A percentile compares a stretch with the other conserved stretches of the same genome.
Conservation (phyloP, 1,140 invertebrate genomes). For the Orussus abietinus region DNA sequence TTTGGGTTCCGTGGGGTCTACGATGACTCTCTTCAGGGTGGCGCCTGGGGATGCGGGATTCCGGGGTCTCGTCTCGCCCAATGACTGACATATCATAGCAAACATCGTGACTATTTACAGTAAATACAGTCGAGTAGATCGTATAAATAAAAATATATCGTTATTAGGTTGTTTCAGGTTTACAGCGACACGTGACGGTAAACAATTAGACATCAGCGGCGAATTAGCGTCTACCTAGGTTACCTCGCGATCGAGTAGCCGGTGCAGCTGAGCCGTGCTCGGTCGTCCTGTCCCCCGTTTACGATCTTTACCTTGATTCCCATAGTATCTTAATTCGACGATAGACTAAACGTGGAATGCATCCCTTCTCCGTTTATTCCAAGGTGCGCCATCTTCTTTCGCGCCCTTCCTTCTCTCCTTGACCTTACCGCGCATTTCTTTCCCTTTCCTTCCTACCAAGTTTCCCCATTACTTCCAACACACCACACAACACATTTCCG, state of each 20-base stretch:
- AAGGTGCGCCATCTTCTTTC: slow-evolving; percentile 4
- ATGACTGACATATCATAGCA: slow-evolving; percentile 50
- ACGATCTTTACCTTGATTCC: slow-evolving; percentile 17
- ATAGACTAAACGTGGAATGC: too few relatives aligned
- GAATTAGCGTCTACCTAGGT: slow-evolving; percentile 46
- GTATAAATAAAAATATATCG: slow-evolving; percentile 51
- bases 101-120: slow-evolving; percentile 52
- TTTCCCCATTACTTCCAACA: too few relatives aligned
- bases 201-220: slow-evolving; percentile 50
- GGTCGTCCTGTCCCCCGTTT: slow-evolving; percentile 6
- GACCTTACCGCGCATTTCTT: slow-evolving; percentile 4
- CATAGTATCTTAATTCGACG: slow-evolving; percentile 16
- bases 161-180: slow-evolving; percentile 43
- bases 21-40: too few relatives aligned
- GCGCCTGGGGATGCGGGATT: too few relatives aligned
- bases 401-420: slow-evolving; percentile 9
- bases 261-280: slow-evolving; percentile 33
- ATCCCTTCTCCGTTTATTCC: slow-evolving; percentile 2
- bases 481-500: too few relatives aligned
- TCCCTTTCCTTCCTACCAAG: too few relatives aligned
- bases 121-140: slow-evolving; percentile 49
- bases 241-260: slow-evolving; percentile 43
- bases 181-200: slow-evolving; percentile 50
- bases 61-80: too few relatives aligned
- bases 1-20: too few relatives aligned